Evolutionary conservation across 2,888 invertebrate species (phyloP), one percentile per base, ranked within the genome.

Genomic region (Stratiomys singularior): DNA sequence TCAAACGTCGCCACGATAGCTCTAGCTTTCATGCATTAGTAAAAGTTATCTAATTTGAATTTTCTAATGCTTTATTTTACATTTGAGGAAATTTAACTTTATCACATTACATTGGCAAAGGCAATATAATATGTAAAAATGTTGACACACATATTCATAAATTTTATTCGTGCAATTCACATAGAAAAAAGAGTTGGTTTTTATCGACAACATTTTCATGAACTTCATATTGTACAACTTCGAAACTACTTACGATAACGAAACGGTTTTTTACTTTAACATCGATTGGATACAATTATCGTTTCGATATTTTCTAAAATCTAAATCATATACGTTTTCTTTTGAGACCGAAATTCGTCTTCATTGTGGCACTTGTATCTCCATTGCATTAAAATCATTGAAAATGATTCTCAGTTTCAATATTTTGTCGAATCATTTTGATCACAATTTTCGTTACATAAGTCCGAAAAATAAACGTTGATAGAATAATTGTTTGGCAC

Each of bases 361-460:
- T 21, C 18, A 60, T 60, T 25, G 25, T 60, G 58, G 58, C 21
- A 60, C 58, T 23, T 52, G 4, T 13, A n/a, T 52, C 15, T 15
- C 15, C n/a, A 52, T n/a, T 15, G 7, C 52, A 13, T n/a, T n/a
- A 52, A 37, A 37, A 37, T 37, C 9, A 3, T 37, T 37, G 37
- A 9, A 37, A 37, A 37, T 37, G 3, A 37, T 3, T 37, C 9
- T 37, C 37, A 37, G 37, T 52, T 52, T 9, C 52, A 15, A 52
- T n/a, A 18, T 52, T 52, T 52, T 52, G 15, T 52, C 58, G 58
- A 60, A n/a, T 60, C 4, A 52, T 18, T 21, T 60, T 9, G 5
- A 60, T 60, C 58, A 60, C 58, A 60, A 56, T n/a, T 52, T 52
- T 52, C 23, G 25, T 60, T 60, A n/a, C 52, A 13, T 52, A 52